Evolutionary conservation across 35 echinoderm and acorn worm genomes (phyloP).

Genomic region (Heliocidaris tuberculata): DNA sequence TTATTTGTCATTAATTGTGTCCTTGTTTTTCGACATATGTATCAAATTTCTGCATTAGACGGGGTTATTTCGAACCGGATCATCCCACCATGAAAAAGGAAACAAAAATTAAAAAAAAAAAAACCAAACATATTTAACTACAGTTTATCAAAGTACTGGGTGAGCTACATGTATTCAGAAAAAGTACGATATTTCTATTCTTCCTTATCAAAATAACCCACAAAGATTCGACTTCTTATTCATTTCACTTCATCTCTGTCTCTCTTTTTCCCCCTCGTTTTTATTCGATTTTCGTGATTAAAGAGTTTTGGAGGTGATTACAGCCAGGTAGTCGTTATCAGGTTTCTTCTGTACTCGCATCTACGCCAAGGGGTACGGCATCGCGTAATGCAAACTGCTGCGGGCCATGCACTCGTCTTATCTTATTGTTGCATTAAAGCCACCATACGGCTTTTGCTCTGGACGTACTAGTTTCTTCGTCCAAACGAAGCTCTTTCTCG

Average conservation of each 20-base stretch:
- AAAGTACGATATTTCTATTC: neutral
- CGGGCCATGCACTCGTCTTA: neutral
- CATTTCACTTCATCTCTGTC: slow-evolving; percentile 2
- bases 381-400: slow-evolving; percentile 37
- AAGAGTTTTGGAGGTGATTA: slow-evolving; percentile 34
- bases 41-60: neutral
- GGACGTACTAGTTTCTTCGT: neutral
- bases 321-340: neutral
- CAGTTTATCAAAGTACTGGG: neutral
- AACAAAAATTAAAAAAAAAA: neutral
- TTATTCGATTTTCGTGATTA: slow-evolving; percentile 38
- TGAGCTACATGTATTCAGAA: neutral
- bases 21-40: neutral
- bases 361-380: neutral
- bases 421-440: slow-evolving; percentile 34
- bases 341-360: neutral
- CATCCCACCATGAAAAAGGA: neutral
- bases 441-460: neutral
- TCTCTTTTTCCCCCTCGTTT: neutral
- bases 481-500: neutral
- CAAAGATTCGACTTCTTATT: neutral
- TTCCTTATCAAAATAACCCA: neutral
- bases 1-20: no score
- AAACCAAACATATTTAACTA: neutral
- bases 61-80: neutral